Base-by-base conservation (phyloP, 1,140 invertebrate species). In the Drosophila mojavensis region DNA sequence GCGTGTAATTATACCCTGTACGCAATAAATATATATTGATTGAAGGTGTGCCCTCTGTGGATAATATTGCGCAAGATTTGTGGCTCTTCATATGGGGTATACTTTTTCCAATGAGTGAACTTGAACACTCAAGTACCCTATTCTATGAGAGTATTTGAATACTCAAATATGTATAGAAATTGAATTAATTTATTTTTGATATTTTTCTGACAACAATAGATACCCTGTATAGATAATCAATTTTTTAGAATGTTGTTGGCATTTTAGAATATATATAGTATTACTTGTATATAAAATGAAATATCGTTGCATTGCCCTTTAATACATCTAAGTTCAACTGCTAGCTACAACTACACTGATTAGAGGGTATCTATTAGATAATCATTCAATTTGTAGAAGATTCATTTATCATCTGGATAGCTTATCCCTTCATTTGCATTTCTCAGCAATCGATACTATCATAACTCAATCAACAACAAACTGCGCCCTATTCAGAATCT, bases 401-500 rank as follows among this genome's bases (percentile, higher is more conserved):
- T 10, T 47, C 13, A 30, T 17, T 6, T 26, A 59, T 33, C 9
- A 47, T 48, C 15, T 7, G n/a, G 0, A 15, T 33, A 30, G 13
- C 2, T 33, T 11, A 48, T 48, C 15, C 43, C 7, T 33, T 6
- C 58, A 60, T 60, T 60, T 60, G 45, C 28, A 60, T 60, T 60
- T 33, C 28, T 66, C 17, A 58, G 26, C 0, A 7, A 1, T 47
- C 45, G 41, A 7, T 6, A 26, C 15, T 45, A 47, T 48, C 58
- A 60, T 28, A 17, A 56, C 50, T 65, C 28, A 47, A 65, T 65
- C 51, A 65, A 43, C 62, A 4, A 26, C 15, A 4, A 9, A 11
- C 58, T 60, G 58, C 58, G 30, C 58, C 58, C 47, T 17, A n/a
- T 60, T 30, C 41, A 30, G 26, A 33, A 48, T 20, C 9, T 13